These are phyloP conservation scores for Crocallis elinguaria DNA, from an alignment of 2,888 invertebrate genomes.

Conservation along the genomic window DNA sequence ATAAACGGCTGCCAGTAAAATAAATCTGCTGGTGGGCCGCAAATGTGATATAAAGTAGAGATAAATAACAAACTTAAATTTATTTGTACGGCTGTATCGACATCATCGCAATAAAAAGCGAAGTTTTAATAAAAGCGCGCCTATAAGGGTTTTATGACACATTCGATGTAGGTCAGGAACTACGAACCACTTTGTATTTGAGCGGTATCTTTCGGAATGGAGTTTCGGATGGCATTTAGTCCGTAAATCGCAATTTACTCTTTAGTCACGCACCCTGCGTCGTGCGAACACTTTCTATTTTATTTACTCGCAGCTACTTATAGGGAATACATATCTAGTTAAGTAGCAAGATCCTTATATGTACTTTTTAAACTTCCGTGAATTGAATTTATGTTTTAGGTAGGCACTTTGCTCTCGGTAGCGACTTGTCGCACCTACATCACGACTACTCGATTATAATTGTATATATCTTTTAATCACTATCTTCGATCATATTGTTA, in stretches of 20 bases:
- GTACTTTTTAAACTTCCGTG: background rate
- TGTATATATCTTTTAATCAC: too few relatives aligned
- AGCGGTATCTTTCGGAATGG: conserved; percentile 21
- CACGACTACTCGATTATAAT: too few relatives aligned
- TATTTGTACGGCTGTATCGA: conserved; percentile 12
- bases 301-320: conserved; percentile 36
- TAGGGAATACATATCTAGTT: conserved; percentile 26
- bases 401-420: too few relatives aligned
- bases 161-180: conserved; percentile 26
- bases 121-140: conserved; percentile 9
- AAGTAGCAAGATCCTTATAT: background rate
- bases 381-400: too few relatives aligned
- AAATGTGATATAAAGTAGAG: conserved; percentile 3
- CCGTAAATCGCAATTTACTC: conserved; percentile 32
- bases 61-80: conserved; percentile 3
- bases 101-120: conserved; percentile 14
- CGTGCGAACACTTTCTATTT: conserved; percentile 53
- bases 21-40: conserved; percentile 6
- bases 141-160: conserved; percentile 23
- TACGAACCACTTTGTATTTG: conserved; percentile 15
- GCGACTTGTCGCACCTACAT: too few relatives aligned
- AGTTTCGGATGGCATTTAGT: conserved; percentile 28
- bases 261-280: conserved; percentile 32
- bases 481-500: too few relatives aligned
- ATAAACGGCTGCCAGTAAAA: background rate